These are phyloP conservation scores for Chalcis sispes DNA, from an alignment of 2,888 invertebrate genomes.

Conservation along the genomic window DNA sequence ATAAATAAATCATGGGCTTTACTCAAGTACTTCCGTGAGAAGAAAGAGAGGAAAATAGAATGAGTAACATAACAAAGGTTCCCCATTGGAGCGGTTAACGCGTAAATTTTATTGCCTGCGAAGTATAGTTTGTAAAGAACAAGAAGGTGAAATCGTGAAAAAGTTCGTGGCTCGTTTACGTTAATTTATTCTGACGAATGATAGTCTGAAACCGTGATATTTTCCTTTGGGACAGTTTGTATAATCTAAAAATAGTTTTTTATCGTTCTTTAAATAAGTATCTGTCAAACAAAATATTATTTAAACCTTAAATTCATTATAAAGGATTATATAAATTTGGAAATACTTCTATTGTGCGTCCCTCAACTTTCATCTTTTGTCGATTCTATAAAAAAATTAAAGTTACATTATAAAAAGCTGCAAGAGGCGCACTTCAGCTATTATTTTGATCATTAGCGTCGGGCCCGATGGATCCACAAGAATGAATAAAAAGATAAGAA, in stretches of 20 bases:
- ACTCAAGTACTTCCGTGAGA: conserved; percentile 22
- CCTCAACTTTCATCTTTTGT: no score
- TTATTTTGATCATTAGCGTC: conserved; percentile 24
- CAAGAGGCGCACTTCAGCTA: neutral
- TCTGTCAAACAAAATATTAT: no score
- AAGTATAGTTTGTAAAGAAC: neutral
- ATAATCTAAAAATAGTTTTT: no score
- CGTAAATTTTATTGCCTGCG: conserved; percentile 46
- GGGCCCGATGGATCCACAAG: no score
- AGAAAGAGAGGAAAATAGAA: no score
- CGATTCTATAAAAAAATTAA: no score
- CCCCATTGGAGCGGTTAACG: conserved; percentile 45
- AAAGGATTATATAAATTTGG: no score
- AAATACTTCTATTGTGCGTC: no score
- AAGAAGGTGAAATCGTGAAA: conserved; percentile 29
- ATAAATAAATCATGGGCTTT: conserved; percentile 38
- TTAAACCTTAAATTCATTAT: no score
- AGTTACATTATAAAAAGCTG: no score
- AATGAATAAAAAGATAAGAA: no score
- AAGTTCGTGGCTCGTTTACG: conserved; percentile 5
- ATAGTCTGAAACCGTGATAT: neutral
- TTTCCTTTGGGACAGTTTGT: conserved; percentile 14
- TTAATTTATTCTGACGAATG: conserved; percentile 37
- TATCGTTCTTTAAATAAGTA: no score
- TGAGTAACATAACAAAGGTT: conserved; percentile 42